Conservation (phyloP, 2,797 vertebrate genomes). For the Malurus leucopterus region DNA sequence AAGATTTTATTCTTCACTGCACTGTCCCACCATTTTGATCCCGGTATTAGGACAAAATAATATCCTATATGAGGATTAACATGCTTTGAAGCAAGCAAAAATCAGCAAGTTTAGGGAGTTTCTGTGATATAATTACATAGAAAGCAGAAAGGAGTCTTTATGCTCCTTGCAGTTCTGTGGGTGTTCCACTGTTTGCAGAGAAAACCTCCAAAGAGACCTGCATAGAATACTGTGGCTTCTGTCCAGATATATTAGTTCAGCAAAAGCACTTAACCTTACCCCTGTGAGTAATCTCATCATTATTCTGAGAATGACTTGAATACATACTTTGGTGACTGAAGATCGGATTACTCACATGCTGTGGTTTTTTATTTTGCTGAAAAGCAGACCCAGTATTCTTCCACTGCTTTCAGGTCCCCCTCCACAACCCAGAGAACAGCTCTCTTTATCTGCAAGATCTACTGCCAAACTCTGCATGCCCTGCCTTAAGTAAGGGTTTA, state of each 20-base stretch:
- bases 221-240: neutral
- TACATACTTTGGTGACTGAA: slow-evolving; percentile 1
- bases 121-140: neutral
- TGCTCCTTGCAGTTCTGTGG: neutral
- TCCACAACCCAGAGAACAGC: neutral
- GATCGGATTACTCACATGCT: slow-evolving; percentile 18
- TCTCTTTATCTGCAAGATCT: neutral
- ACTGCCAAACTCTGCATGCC: neutral
- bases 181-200: neutral
- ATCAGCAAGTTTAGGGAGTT: neutral
- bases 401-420: neutral
- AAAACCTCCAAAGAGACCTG: neutral
- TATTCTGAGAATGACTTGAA: neutral
- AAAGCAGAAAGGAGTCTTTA: neutral
- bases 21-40: neutral
- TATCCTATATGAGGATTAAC: neutral
- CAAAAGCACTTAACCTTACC: slow-evolving; percentile 13
- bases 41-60: neutral
- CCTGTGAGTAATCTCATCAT: slow-evolving; percentile 21
- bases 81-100: neutral
- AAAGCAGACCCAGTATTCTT: slow-evolving; percentile 29
- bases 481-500: neutral
- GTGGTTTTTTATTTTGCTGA: slow-evolving; percentile 22
- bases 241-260: neutral
- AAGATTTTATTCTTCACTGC: neutral